These are phyloP conservation scores for Muntiacus reevesi DNA, from an alignment of 2,113 vertebrate species.

Conservation along the genomic window DNA sequence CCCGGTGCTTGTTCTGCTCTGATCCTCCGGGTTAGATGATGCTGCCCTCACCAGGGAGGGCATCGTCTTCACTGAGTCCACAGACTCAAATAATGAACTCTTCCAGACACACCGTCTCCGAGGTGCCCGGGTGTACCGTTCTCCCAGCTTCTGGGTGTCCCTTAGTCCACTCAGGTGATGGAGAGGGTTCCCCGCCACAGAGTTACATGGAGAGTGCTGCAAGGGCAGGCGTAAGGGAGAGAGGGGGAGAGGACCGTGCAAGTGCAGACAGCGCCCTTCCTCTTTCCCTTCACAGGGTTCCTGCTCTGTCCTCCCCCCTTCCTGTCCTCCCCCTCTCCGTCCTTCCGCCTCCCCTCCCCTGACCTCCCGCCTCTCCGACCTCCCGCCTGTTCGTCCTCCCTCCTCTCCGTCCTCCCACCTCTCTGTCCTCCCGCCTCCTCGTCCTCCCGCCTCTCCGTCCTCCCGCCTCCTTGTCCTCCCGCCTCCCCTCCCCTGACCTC, in stretches of 20 bases:
- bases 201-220: background rate
- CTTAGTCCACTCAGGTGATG: background rate
- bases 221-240: background rate
- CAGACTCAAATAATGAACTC: no score
- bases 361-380: accelerated
- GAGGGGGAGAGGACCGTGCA: accelerated
- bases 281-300: accelerated
- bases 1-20: background rate
- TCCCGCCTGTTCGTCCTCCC: accelerated
- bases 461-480: no score
- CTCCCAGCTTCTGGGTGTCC: background rate
- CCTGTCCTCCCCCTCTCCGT: accelerated
- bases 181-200: accelerated
- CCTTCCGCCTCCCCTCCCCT: no score
- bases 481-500: no score
- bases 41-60: background rate
- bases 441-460: no score
- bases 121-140: background rate
- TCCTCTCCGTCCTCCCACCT: no score
- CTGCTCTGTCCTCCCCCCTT: background rate
- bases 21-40: accelerated
- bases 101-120: background rate
- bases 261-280: background rate
- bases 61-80: background rate
- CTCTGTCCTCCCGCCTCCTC: no score